phyloP scores from a whole-genome alignment of 2,888 invertebrate species.

The Dynastes hyllus region DNA sequence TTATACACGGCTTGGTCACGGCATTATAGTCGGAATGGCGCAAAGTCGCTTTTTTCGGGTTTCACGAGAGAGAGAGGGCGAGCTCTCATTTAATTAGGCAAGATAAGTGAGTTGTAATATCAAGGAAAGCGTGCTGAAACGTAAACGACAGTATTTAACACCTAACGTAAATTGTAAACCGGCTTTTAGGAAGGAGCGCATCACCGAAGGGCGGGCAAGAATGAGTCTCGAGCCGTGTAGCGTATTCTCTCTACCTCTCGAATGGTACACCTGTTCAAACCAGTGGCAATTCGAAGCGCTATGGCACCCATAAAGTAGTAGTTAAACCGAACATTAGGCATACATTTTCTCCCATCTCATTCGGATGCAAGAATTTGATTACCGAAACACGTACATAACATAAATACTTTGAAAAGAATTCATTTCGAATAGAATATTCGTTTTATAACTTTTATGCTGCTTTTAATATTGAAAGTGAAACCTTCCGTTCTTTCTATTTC shows the following conservation, averaged over 20 bases:
- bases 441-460: neutral
- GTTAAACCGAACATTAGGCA: constrained; percentile 45
- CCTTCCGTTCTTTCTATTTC: too few relatives aligned
- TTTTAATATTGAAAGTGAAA: too few relatives aligned
- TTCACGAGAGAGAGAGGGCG: constrained; percentile 16
- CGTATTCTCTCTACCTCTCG: neutral
- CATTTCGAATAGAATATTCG: constrained; percentile 20
- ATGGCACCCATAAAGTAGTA: constrained; percentile 46
- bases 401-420: constrained; percentile 45
- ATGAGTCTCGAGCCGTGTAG: neutral
- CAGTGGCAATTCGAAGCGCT: constrained; percentile 46
- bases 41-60: constrained; percentile 15
- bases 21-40: neutral
- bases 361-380: constrained; percentile 47
- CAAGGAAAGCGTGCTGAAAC: constrained; percentile 45
- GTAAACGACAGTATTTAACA: constrained; percentile 47
- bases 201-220: constrained; percentile 29
- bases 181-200: constrained; percentile 32
- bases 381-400: constrained; percentile 40
- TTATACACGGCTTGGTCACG: constrained; percentile 10
- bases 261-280: constrained; percentile 47
- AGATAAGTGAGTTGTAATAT: constrained; percentile 47
- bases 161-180: constrained; percentile 48
- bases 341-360: constrained; percentile 28
- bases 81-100: constrained; percentile 42